Evolutionary conservation across 2,113 vertebrate genomes (phyloP).

Genomic region (Cyprinodon tularosa): DNA sequence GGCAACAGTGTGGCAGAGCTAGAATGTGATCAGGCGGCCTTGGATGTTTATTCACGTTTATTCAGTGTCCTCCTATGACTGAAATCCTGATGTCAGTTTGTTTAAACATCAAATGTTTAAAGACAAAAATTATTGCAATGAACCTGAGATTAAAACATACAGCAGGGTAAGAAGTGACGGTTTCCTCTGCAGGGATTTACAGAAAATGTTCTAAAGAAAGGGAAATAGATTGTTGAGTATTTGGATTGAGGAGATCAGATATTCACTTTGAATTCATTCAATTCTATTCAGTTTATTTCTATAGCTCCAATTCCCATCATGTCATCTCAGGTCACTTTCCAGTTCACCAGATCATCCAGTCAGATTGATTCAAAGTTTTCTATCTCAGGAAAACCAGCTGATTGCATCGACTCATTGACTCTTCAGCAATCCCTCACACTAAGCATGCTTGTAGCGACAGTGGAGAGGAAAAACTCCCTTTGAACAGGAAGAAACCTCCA

Average conservation of each 20-base stretch:
- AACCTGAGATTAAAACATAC: background rate
- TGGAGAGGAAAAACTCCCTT: too few species aligned
- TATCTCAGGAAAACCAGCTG: too few species aligned
- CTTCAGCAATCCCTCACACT: too few species aligned
- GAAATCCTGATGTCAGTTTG: constrained; percentile 37
- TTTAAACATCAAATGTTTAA: constrained; percentile 32
- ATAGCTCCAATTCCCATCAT: too few species aligned
- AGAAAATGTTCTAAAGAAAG: background rate
- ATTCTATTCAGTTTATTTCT: too few species aligned
- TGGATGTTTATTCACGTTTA: constrained; percentile 26
- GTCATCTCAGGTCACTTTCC: too few species aligned
- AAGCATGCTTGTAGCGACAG: too few species aligned
- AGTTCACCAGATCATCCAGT: too few species aligned
- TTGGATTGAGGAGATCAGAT: background rate
- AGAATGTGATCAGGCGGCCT: constrained; percentile 29
- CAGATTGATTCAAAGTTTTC: too few species aligned
- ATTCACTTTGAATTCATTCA: background rate
- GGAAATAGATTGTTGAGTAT: background rate
- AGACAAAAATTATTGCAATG: background rate
- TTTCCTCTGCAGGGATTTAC: background rate
- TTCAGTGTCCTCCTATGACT: constrained; percentile 31
- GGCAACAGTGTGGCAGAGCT: constrained; percentile 32
- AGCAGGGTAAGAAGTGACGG: too few species aligned
- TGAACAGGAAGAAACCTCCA: too few species aligned
- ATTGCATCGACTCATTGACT: too few species aligned